Evolutionary conservation across 30 jellyfish, hydroid and myxozoan genomes (phyloP).

Genomic region (Nemopilema nomurai): DNA sequence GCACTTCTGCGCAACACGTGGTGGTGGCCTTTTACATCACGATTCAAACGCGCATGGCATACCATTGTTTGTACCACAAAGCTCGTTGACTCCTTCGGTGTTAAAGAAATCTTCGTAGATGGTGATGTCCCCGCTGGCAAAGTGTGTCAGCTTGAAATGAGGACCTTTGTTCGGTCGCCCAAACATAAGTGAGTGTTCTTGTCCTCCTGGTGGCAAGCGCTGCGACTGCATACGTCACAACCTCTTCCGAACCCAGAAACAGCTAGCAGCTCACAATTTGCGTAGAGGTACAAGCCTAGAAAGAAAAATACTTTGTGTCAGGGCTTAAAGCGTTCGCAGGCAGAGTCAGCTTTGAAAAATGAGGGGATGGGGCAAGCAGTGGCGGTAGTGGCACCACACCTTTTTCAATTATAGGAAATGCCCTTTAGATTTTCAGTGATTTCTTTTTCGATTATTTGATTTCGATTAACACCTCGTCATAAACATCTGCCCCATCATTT

Average conservation of each 20-base stretch:
- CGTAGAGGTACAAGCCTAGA: slow-evolving; percentile 79
- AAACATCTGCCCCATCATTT: too few species aligned
- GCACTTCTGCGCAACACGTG: too few species aligned
- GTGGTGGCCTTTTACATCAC: too few species aligned
- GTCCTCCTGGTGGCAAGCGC: slow-evolving; percentile 80
- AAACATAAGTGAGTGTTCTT: slow-evolving; percentile 88
- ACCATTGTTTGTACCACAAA: slow-evolving; percentile 88
- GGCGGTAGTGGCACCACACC: too few species aligned
- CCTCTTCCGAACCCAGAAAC: slow-evolving; percentile 71
- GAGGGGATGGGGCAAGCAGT: too few species aligned
- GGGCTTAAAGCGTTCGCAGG: background rate
- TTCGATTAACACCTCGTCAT: too few species aligned
- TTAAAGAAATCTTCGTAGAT: slow-evolving; percentile 76
- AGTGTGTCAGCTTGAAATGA: slow-evolving; percentile 88
- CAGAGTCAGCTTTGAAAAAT: too few species aligned
- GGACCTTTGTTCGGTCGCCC: slow-evolving; percentile 99
- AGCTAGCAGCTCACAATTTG: slow-evolving; percentile 88
- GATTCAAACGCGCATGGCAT: background rate
- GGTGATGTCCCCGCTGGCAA: slow-evolving; percentile 92
- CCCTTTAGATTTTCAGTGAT: too few species aligned
- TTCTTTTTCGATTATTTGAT: too few species aligned
- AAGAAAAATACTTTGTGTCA: background rate
- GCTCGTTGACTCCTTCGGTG: slow-evolving; percentile 66
- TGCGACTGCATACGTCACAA: slow-evolving; percentile 73
- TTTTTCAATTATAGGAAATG: too few species aligned